These are phyloP conservation scores for Campoletis sonorensis DNA, from an alignment of 1,140 invertebrate genomes.

Conservation along the genomic window DNA sequence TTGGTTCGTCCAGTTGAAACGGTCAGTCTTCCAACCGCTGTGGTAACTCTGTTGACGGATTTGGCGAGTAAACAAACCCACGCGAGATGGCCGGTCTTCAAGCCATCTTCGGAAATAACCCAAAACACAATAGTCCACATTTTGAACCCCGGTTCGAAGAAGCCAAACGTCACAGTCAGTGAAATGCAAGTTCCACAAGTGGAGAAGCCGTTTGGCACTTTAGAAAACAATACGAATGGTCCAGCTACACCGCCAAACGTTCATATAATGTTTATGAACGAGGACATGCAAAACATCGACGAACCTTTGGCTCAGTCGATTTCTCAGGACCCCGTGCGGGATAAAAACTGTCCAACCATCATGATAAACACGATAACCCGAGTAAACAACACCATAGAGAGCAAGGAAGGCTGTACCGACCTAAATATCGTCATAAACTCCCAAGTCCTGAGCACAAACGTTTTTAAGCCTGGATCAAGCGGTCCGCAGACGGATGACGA, in stretches of 20 bases:
- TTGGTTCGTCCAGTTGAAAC: background rate
- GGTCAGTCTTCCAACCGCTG: constrained; percentile 18
- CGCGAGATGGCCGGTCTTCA: constrained; percentile 28
- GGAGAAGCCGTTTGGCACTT: background rate
- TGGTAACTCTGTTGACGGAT: constrained; percentile 21
- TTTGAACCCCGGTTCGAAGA: constrained; percentile 61
- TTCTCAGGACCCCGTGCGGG: constrained; percentile 7
- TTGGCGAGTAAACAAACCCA: constrained; percentile 4
- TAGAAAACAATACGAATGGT: constrained; percentile 11
- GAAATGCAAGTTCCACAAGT: constrained; percentile 48
- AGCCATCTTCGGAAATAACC: constrained; percentile 61
- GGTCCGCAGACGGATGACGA: background rate
- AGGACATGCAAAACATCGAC: constrained; percentile 57
- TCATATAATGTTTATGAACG: constrained; percentile 69
- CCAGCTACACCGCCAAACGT: constrained; percentile 64
- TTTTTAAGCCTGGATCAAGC: constrained; percentile 53
- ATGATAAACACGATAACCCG: constrained; percentile 72
- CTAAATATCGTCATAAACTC: constrained; percentile 76
- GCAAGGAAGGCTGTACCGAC: constrained; percentile 73
- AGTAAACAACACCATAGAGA: constrained; percentile 73
- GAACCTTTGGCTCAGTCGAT: constrained; percentile 15
- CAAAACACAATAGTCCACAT: constrained; percentile 72
- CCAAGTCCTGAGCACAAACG: constrained; percentile 69
- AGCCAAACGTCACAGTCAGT: constrained; percentile 59
- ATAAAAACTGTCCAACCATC: constrained; percentile 69